These are phyloP conservation scores for Callocephalon fimbriatum DNA, from an alignment of 2,113 vertebrate genomes.

Conservation along the genomic window DNA sequence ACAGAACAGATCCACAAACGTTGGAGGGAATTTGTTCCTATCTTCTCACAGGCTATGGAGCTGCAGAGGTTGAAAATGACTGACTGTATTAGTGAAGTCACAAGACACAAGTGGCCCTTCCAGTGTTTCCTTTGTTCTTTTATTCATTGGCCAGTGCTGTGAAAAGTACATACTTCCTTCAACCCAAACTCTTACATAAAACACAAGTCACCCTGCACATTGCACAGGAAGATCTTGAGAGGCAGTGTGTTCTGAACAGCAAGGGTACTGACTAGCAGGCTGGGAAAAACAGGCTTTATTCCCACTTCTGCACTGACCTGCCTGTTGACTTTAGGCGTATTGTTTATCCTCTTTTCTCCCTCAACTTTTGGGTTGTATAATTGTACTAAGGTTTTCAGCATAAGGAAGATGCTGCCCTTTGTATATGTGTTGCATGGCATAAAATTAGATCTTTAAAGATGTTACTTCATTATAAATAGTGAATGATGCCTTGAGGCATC, in stretches of 20 bases:
- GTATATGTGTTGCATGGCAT: background rate
- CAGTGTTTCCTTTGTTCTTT: background rate
- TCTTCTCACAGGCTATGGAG: background rate
- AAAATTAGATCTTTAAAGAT: background rate
- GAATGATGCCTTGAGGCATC: background rate
- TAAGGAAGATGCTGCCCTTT: background rate
- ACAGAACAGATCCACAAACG: background rate
- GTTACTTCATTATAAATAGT: background rate
- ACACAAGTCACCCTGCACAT: rapidly evolving
- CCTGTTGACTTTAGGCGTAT: background rate
- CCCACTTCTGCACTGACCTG: background rate
- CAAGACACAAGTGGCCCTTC: background rate
- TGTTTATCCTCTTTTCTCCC: background rate
- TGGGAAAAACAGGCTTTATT: background rate
- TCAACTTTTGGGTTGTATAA: background rate
- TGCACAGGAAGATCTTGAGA: background rate
- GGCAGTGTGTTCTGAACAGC: background rate
- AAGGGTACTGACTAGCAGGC: background rate
- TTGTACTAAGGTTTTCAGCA: background rate
- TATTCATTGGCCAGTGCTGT: background rate
- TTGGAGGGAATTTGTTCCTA: background rate
- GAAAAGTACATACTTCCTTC: background rate
- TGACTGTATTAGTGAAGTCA: background rate
- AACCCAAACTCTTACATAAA: background rate
- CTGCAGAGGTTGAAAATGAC: background rate